Conservation (phyloP, 2,113 vertebrate genomes). For the Seriola aureovittata region DNA sequence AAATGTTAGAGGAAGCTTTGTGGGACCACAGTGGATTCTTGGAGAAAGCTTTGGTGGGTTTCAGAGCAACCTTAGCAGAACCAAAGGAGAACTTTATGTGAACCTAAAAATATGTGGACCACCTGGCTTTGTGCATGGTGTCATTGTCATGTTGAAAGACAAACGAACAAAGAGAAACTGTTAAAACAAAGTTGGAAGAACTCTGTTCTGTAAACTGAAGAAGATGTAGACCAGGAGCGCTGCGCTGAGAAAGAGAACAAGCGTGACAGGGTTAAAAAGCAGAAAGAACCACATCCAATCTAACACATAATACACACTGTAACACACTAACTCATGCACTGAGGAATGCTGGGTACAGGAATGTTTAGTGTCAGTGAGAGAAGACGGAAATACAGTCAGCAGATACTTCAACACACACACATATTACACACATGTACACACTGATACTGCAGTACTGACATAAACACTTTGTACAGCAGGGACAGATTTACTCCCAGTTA, state of each 20-base stretch:
- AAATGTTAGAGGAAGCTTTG: too few species aligned
- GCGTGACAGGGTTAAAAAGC: neutral
- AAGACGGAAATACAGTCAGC: neutral
- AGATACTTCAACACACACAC: neutral
- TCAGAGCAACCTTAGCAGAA: too few species aligned
- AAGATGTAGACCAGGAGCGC: neutral
- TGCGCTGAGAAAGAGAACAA: neutral
- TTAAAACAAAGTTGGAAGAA: too few species aligned
- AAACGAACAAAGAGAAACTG: too few species aligned
- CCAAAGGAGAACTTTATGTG: too few species aligned
- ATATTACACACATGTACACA: neutral
- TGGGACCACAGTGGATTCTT: too few species aligned
- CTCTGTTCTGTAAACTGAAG: too few species aligned
- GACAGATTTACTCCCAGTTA: neutral
- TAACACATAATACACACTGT: neutral
- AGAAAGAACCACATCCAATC: neutral
- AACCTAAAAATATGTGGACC: too few species aligned
- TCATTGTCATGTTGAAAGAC: too few species aligned
- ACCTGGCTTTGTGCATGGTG: too few species aligned
- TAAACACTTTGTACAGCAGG: too few species aligned
- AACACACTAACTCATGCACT: constrained; percentile 1
- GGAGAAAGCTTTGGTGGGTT: too few species aligned
- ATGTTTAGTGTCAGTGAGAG: constrained; percentile 28
- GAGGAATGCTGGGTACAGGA: constrained; percentile 43
- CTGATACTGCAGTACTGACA: neutral